Conservation (phyloP, 2,797 vertebrate genomes). For the Squalus acanthias region DNA sequence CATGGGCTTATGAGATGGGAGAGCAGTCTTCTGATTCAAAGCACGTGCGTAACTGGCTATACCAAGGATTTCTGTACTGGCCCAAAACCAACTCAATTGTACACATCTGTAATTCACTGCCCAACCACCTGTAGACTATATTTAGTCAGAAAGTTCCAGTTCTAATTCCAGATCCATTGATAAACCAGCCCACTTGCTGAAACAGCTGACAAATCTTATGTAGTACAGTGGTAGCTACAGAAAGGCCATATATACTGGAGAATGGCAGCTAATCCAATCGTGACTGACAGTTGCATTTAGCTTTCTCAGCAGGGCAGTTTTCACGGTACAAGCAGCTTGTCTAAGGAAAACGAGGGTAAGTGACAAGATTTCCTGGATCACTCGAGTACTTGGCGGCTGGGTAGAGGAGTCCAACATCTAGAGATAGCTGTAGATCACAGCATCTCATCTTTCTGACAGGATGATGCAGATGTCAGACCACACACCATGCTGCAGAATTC, state of each 20-base stretch:
- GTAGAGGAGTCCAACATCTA: not conserved
- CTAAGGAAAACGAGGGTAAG: not conserved
- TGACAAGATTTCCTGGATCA: not conserved
- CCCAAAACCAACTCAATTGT: not conserved
- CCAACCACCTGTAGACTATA: not conserved
- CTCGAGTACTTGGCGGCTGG: not conserved
- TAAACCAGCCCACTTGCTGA: not conserved
- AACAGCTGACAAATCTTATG: not conserved
- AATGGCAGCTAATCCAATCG: not conserved
- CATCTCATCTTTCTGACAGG: not conserved
- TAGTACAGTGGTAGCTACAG: not conserved
- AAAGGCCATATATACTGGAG: not conserved
- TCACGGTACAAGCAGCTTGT: not conserved
- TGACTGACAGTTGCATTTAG: not conserved
- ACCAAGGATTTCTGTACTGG: not conserved
- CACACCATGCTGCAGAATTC: not conserved
- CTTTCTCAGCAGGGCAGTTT: not conserved
- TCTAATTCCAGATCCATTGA: not conserved
- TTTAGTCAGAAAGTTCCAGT: not conserved
- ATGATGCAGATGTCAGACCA: not conserved
- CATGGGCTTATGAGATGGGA: not conserved
- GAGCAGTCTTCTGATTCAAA: too few relatives aligned
- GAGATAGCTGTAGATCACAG: not conserved
- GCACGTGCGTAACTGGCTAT: not conserved
- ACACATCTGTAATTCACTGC: not conserved